A percentile compares a stretch with the other conserved stretches of the same genome.
Evolutionary conservation across 2,888 invertebrate species (phyloP).

Genomic region (Dyspetes luteomarginatus): DNA sequence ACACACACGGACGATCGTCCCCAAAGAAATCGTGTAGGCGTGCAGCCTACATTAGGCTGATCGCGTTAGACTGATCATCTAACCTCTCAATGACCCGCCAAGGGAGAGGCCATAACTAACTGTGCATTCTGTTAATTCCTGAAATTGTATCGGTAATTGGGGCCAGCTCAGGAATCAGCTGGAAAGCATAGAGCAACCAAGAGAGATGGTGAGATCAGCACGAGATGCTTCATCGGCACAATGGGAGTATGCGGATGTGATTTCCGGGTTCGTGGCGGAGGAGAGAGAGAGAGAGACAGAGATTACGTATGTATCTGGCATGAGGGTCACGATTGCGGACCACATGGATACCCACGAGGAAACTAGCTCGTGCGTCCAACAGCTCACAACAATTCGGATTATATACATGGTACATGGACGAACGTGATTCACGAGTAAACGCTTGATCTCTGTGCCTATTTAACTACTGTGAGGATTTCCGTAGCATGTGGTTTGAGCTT

Average conservation of each 20-base stretch:
- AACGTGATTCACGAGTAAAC: slow-evolving; percentile 3
- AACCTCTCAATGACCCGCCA: background rate
- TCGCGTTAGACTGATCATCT: too few relatives aligned
- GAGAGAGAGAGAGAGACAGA: slow-evolving; percentile 1
- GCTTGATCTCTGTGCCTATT: background rate
- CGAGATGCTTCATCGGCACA: slow-evolving; percentile 53
- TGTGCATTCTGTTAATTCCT: slow-evolving; percentile 66
- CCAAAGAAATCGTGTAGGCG: background rate
- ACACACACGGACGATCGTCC: background rate
- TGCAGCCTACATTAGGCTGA: background rate
- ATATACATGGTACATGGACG: background rate
- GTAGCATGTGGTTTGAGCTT: slow-evolving; percentile 4
- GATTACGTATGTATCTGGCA: slow-evolving; percentile 59
- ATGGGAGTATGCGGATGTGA: slow-evolving; percentile 25
- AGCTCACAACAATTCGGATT: slow-evolving; percentile 14
- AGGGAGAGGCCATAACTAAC: background rate
- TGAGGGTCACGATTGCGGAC: slow-evolving; percentile 48
- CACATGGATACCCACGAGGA: slow-evolving; percentile 40
- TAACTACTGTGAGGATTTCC: slow-evolving; percentile 14
- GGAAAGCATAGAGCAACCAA: slow-evolving; percentile 17
- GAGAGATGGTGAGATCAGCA: slow-evolving; percentile 36
- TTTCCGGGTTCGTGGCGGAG: slow-evolving; percentile 40
- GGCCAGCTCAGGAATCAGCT: slow-evolving; percentile 30
- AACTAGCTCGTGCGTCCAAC: slow-evolving; percentile 39
- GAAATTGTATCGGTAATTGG: slow-evolving; percentile 66